Percentiles rank a stretch among this genome's conserved stretches.
Evolutionary conservation across 2,113 vertebrate species (phyloP).

Genomic region (Thermophis baileyi): DNA sequence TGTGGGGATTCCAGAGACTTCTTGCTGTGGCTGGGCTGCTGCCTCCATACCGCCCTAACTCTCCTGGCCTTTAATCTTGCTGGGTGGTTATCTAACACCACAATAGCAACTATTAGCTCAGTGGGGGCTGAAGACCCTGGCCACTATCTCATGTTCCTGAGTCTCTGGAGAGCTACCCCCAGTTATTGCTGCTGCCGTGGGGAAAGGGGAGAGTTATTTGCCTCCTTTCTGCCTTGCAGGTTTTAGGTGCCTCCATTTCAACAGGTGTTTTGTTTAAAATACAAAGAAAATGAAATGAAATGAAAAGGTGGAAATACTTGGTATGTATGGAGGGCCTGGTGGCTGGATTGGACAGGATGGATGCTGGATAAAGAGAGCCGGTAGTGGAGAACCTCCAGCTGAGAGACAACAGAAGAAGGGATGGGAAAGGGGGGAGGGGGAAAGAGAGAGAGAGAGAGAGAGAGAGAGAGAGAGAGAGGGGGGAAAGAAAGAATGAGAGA

Average conservation of each 20-base stretch:
- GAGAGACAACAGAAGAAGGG: slow-evolving; percentile 75
- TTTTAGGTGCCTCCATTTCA: neutral
- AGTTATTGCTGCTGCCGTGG: neutral
- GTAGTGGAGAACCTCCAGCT: slow-evolving; percentile 98
- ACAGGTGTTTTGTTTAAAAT: slow-evolving; percentile 1
- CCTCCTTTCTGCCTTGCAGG: neutral
- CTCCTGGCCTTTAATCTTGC: neutral
- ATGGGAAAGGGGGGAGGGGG: neutral
- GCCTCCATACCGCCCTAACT: neutral
- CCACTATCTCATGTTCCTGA: neutral
- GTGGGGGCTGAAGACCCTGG: neutral
- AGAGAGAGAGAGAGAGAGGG: slow-evolving; percentile 32
- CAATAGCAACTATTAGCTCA: neutral
- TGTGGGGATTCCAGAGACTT: neutral
- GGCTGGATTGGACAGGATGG: slow-evolving; percentile 85
- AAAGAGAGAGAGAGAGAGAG: slow-evolving; percentile 21
- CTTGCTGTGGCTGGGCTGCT: neutral
- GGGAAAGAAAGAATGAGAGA: too few relatives aligned
- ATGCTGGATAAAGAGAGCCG: slow-evolving; percentile 96
- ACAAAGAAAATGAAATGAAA: slow-evolving; percentile 33
- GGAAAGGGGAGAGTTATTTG: neutral
- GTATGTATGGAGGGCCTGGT: slow-evolving; percentile 95
- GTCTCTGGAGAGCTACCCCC: neutral
- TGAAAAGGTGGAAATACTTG: slow-evolving; percentile 93
- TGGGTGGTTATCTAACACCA: neutral